Percentiles rank a stretch among this genome's conserved stretches.
phyloP scores from a whole-genome alignment of 2,113 vertebrate genomes.

The Phyllostomus hastatus region DNA sequence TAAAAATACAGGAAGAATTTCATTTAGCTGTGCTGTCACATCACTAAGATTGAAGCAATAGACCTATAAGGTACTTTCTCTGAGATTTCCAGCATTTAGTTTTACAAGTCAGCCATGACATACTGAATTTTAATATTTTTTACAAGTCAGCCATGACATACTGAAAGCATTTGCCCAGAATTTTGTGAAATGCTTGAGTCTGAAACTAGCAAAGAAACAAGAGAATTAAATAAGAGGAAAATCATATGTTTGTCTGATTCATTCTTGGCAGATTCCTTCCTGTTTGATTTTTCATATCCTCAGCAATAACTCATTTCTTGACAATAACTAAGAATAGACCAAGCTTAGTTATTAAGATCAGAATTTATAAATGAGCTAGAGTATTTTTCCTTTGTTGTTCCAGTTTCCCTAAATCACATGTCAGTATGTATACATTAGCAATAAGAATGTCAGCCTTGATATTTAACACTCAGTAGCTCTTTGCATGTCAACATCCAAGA shows the following conservation, averaged over 20 bases:
- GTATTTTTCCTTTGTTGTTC: background rate
- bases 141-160: background rate
- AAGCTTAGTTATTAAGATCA: background rate
- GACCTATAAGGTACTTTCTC: background rate
- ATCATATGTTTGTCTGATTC: background rate
- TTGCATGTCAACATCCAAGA: background rate
- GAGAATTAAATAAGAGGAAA: background rate
- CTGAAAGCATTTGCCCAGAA: background rate
- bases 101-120: background rate
- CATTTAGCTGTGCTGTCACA: background rate
- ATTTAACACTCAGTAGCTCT: background rate
- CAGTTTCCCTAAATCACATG: background rate
- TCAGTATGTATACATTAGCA: background rate
- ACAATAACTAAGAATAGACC: background rate
- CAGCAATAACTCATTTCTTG: background rate
- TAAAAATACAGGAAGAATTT: background rate
- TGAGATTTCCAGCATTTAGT: background rate
- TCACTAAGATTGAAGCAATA: background rate
- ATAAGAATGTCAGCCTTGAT: background rate
- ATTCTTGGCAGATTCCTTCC: conserved; percentile 1
- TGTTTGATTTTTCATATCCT: background rate
- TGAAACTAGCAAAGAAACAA: background rate
- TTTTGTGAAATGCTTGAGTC: conserved; percentile 2
- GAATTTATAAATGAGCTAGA: background rate
- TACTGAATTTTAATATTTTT: conserved; percentile 4